phyloP scores from a whole-genome alignment of 2,888 invertebrate genomes.

The Drosophila engyochracea region DNA sequence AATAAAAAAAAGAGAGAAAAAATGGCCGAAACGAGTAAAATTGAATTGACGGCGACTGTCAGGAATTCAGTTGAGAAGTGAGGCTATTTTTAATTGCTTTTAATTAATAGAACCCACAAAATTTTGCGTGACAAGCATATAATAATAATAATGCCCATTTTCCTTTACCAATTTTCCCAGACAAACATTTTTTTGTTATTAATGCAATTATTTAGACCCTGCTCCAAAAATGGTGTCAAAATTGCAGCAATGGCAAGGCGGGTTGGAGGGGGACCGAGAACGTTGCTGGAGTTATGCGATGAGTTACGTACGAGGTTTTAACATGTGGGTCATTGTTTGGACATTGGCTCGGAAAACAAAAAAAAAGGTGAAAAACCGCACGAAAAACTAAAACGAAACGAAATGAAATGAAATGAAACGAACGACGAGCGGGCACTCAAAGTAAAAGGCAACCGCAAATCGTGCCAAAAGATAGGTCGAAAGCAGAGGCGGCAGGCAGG shows the following conservation, averaged over 20 bases:
- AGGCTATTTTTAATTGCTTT: slow-evolving; percentile 78
- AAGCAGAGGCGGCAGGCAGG: slow-evolving; percentile 17
- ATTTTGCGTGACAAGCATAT: slow-evolving; percentile 66
- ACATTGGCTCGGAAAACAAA: slow-evolving; percentile 13
- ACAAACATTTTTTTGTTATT: slow-evolving; percentile 5
- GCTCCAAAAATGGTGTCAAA: slow-evolving; percentile 23
- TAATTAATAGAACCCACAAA: slow-evolving; percentile 71
- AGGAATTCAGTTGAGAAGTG: slow-evolving; percentile 54
- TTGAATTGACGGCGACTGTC: slow-evolving; percentile 45
- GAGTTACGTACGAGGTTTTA: slow-evolving; percentile 11
- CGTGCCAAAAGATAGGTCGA: slow-evolving; percentile 53
- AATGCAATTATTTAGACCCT: slow-evolving; percentile 38
- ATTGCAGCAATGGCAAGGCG: neutral
- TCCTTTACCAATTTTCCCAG: slow-evolving; percentile 20
- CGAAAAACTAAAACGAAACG: slow-evolving; percentile 3
- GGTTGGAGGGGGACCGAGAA: neutral
- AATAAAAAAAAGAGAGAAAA: slow-evolving; percentile 13
- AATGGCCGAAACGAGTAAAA: slow-evolving; percentile 33
- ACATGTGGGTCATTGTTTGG: slow-evolving; percentile 51
- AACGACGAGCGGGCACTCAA: slow-evolving; percentile 19
- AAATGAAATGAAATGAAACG: slow-evolving; percentile 11
- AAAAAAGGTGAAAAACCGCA: slow-evolving; percentile 21
- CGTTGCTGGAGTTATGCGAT: slow-evolving; percentile 31
- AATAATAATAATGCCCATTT: slow-evolving; percentile 40
- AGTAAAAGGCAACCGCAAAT: slow-evolving; percentile 61